phyloP scores from a whole-genome alignment of 2,888 invertebrate genomes.

The Archips xylosteana region DNA sequence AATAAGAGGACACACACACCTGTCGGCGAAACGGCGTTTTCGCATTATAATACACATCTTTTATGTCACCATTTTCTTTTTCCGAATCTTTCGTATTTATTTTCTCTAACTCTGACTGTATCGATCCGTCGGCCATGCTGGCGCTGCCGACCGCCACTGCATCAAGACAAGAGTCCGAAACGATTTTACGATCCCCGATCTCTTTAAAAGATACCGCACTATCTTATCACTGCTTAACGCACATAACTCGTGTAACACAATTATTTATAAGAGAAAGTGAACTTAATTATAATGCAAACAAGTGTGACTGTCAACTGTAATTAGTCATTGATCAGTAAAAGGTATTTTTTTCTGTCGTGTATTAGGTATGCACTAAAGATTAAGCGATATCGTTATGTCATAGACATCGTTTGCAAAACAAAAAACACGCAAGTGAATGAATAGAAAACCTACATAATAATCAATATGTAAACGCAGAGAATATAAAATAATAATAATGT shows the following conservation, averaged over 20 bases:
- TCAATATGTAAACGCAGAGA: too few relatives aligned
- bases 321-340: not conserved
- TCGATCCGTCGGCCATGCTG: constrained; percentile 66
- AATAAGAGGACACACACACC: constrained; percentile 62
- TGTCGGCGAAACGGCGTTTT: constrained; percentile 68
- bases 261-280: constrained; percentile 24
- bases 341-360: not conserved
- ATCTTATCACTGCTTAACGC: constrained; percentile 35
- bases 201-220: constrained; percentile 38
- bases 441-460: too few relatives aligned
- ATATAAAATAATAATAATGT: too few relatives aligned
- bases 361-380: not conserved
- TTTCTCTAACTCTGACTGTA: constrained; percentile 66
- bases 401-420: too few relatives aligned
- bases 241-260: not conserved
- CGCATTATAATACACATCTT: constrained; percentile 51
- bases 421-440: too few relatives aligned
- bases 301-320: constrained; percentile 9
- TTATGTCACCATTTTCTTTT: constrained; percentile 57
- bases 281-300: constrained; percentile 19
- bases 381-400: too few relatives aligned
- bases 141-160: constrained; percentile 56
- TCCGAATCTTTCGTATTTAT: constrained; percentile 61
- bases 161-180: constrained; percentile 52
- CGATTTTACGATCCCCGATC: constrained; percentile 52